Evolutionary conservation across 53 echinoderm and acorn worm species (phyloP), one percentile per base, ranked within the genome.

Genomic region (Echinometra lucunter): DNA sequence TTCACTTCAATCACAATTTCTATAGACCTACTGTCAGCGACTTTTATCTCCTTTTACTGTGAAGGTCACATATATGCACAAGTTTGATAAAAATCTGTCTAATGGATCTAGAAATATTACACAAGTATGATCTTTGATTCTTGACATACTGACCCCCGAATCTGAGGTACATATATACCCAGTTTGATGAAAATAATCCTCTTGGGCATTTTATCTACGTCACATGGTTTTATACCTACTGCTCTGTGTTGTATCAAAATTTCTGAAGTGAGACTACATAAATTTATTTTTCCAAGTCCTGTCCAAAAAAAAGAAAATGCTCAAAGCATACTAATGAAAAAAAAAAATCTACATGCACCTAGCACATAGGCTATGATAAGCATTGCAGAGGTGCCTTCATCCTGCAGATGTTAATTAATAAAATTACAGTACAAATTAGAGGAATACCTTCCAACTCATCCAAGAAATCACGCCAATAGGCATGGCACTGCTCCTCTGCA

Each of bases 11-110:
- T 69, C 70, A 69, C 70, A 69, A 69, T 69, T 69, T 69, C 70
- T 69, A 69, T 69, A 12, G 70, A 69, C 70, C 13, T 69, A 12
- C 70, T 69, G 70, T 69, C 70, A 69, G 32, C 32, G 70, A 69
- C 70, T 69, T 69, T 30, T 69, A 69, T 69, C 70, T 69, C 70
- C 70, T 69, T 69, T 69, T 69, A 69, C 70, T 69, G 70, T 69
- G 70, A 69, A 69, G 70, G 70, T 69, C 70, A 69, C 70, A 69
- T 69, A 69, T 69, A 69, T 69, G 70, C 70, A 69, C 70, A 69
- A 69, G 70, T 69, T 69, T 69, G 70, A 69, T 69, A 12, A 69
- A 69, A 69, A 69, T 69, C 32, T 69, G 70, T 69, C 70, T 69
- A 69, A 69, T n/a, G 70, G 70, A 69, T 69, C 70, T 69, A 69